Base-by-base conservation (phyloP, 2,797 vertebrate genomes). In the Delichon dasypus region DNA sequence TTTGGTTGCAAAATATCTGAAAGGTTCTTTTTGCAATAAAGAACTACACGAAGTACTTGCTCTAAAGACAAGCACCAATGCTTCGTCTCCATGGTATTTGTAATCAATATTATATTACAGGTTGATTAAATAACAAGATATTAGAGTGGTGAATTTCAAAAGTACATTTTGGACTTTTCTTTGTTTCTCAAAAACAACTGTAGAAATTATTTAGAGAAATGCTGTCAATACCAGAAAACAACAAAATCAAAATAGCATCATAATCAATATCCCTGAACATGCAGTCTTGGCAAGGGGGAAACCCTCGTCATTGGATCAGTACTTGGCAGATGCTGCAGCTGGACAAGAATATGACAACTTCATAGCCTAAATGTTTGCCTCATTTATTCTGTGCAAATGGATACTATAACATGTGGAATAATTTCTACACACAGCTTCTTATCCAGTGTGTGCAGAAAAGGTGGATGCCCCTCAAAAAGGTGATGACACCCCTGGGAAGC, bases 21-120 rank as follows among this genome's bases (percentile, higher is more conserved):
- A 88, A 83, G 27, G 55, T 71, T 91, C 45, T 90, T 95, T 92
- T 87, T 95, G 87, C 95, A 95, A 95, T 95, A 95, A 96, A 96
- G 81, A 72, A 66, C 45, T 73, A 67, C 74, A 66, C 38, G 13
- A 93, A 95, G 87, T 82, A 92, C 88, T 95, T 82, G 84, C 74
- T 91, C 53, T 90, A 73, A 76, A 82, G 66, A 80, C 73, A 87
- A 95, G 77, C 51, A 90, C 60, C 73, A 73, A 29, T 92, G 67
- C 77, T 50, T 85, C 75, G 60, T 92, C 88, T 94, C 79, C 25
- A n/a, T 10, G 29, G 85, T 81, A 85, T 96, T 95, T 94, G 88
- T 95, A 97, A 97, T 96, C 96, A 92, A 89, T 88, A 75, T 83
- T 66, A 85, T 85, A 68, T 94, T 91, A 85, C 55, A 73, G 72